A percentile compares a stretch with the other conserved stretches of the same genome.
Conservation (phyloP, 2,888 invertebrate species). For the Folsomia manolachei region DNA sequence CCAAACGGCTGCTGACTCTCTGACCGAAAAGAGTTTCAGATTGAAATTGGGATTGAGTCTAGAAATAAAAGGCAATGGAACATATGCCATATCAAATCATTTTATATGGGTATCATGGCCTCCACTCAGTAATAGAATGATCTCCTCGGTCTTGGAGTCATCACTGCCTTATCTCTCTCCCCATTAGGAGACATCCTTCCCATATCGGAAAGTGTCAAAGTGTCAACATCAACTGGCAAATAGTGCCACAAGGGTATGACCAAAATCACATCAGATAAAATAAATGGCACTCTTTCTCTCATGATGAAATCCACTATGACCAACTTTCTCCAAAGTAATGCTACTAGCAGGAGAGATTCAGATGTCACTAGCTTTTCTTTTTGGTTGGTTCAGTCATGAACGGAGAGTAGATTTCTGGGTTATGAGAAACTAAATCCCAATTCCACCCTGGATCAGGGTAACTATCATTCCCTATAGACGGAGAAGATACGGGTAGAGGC, state of each 20-base stretch:
- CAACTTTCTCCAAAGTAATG: background rate
- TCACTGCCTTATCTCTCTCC: background rate
- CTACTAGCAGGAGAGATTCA: background rate
- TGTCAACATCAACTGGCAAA: slow-evolving; percentile 2
- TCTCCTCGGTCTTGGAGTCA: background rate
- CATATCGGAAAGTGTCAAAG: background rate
- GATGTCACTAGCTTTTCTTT: background rate
- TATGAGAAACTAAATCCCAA: background rate
- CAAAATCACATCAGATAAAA: slow-evolving; percentile 1
- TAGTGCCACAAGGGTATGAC: background rate
- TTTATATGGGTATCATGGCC: too few species aligned
- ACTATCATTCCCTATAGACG: too few species aligned
- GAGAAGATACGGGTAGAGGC: too few species aligned
- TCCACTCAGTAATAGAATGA: background rate
- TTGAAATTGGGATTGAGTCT: too few species aligned
- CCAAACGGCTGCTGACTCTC: background rate
- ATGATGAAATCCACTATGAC: background rate
- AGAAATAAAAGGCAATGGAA: too few species aligned
- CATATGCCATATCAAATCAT: too few species aligned
- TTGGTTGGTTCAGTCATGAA: too few species aligned
- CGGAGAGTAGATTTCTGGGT: too few species aligned
- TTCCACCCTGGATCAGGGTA: too few species aligned
- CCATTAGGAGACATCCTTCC: background rate
- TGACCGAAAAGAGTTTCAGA: background rate
- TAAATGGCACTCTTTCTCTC: background rate